Conservation (phyloP, 2,113 vertebrate species). For the Psophia crepitans region DNA sequence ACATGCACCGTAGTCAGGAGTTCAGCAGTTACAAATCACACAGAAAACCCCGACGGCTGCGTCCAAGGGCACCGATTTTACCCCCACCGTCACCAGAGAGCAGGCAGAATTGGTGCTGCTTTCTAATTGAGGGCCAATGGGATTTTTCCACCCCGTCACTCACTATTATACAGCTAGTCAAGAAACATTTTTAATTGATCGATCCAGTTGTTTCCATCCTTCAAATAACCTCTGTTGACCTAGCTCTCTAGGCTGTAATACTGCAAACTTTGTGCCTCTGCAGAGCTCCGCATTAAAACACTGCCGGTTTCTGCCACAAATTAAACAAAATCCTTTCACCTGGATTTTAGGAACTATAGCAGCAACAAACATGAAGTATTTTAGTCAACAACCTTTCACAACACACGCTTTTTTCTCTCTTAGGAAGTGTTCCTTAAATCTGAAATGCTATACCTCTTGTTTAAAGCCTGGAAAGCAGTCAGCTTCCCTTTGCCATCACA, state of each 20-base stretch:
- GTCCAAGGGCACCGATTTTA: neutral
- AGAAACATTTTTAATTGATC: constrained; percentile 20
- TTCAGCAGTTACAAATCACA: neutral
- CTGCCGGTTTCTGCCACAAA: neutral
- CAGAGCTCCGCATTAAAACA: neutral
- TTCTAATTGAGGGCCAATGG: neutral
- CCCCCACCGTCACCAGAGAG: neutral
- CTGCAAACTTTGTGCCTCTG: neutral
- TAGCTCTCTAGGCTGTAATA: neutral
- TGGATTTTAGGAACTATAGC: neutral
- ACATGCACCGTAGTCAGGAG: neutral
- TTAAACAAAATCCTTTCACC: neutral
- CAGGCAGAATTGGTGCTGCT: neutral
- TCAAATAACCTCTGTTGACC: constrained; percentile 5
- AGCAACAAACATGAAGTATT: neutral
- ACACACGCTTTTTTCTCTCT: neutral
- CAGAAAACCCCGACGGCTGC: neutral
- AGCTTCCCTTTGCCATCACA: neutral
- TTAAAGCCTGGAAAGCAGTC: constrained; percentile 25
- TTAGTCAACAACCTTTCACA: neutral
- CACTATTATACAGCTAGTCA: neutral
- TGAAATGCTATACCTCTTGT: neutral
- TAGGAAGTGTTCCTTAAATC: neutral
- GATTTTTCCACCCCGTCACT: constrained; percentile 2
- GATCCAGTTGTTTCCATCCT: neutral